Evolutionary conservation across 2,113 vertebrate genomes (phyloP).

Genomic region (Apodemus speciosus): DNA sequence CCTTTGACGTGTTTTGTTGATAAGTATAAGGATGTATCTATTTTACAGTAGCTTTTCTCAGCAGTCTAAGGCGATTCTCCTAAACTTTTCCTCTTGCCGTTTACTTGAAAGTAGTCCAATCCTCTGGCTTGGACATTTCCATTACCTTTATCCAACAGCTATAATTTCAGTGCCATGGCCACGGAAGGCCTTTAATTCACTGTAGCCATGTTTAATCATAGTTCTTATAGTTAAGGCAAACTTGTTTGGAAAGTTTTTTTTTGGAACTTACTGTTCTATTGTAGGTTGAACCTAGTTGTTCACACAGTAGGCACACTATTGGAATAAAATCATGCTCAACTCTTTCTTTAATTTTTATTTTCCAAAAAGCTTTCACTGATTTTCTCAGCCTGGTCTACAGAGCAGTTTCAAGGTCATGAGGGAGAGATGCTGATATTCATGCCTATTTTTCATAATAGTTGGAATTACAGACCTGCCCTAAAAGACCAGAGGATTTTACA

Average conservation of each 20-base stretch:
- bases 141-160: neutral
- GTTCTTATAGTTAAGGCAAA: neutral
- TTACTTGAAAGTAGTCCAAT: neutral
- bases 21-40: conserved; percentile 87
- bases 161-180: neutral
- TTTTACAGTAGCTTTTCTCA: conserved; percentile 85
- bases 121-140: neutral
- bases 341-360: neutral
- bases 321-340: neutral
- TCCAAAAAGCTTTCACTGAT: neutral
- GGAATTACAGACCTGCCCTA: neutral
- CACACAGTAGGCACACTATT: neutral
- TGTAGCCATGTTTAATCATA: neutral
- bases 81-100: conserved; percentile 80
- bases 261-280: neutral
- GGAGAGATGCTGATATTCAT: neutral
- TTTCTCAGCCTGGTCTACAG: neutral
- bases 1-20: conserved; percentile 89
- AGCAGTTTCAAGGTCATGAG: neutral
- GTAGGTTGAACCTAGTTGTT: neutral
- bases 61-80: conserved; percentile 87
- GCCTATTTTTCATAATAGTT: neutral
- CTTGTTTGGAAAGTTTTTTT: neutral
- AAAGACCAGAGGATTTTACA: neutral
- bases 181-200: neutral